Conservation (phyloP, 64 coral and sea anemone genomes). For the Platygyra sinensis region DNA sequence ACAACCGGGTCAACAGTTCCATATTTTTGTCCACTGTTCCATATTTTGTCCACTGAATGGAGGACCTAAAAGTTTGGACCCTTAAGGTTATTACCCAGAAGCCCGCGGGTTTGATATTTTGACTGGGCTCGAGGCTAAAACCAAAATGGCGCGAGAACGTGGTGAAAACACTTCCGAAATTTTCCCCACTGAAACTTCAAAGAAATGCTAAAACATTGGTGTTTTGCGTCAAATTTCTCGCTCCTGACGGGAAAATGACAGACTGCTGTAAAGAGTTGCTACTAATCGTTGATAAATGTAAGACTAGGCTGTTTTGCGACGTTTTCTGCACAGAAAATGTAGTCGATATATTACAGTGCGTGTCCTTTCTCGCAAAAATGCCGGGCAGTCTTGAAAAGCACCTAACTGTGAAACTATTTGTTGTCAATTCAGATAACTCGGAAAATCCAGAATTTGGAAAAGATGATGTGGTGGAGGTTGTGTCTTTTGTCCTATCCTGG, state of each 20-base stretch:
- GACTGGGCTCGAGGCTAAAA: conserved; percentile 38
- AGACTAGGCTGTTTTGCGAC: neutral
- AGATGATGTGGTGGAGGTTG: conserved; percentile 77
- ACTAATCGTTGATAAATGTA: conserved; percentile 84
- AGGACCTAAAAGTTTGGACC: too few relatives aligned
- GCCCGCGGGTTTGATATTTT: neutral
- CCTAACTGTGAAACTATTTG: conserved; percentile 5
- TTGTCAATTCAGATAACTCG: conserved; percentile 67
- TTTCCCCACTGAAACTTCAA: conserved; percentile 34
- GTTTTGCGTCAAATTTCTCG: neutral
- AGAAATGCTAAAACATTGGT: conserved; percentile 48
- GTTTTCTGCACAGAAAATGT: neutral
- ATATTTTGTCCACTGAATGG: too few relatives aligned
- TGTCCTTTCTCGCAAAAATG: neutral
- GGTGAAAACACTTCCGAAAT: conserved; percentile 43
- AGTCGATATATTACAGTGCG: neutral
- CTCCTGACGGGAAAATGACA: conserved; percentile 58
- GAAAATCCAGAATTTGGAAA: conserved; percentile 89
- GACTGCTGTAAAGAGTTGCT: conserved; percentile 94
- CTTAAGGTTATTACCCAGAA: neutral
- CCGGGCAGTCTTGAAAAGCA: neutral
- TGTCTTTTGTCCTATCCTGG: conserved; percentile 93
- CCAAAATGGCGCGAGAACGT: conserved; percentile 91
- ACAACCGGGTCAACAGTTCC: too few relatives aligned
- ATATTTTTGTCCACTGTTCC: too few relatives aligned